These are phyloP conservation scores for Corydoras maculifer DNA, from an alignment of 2,113 vertebrate genomes.

Conservation along the genomic window DNA sequence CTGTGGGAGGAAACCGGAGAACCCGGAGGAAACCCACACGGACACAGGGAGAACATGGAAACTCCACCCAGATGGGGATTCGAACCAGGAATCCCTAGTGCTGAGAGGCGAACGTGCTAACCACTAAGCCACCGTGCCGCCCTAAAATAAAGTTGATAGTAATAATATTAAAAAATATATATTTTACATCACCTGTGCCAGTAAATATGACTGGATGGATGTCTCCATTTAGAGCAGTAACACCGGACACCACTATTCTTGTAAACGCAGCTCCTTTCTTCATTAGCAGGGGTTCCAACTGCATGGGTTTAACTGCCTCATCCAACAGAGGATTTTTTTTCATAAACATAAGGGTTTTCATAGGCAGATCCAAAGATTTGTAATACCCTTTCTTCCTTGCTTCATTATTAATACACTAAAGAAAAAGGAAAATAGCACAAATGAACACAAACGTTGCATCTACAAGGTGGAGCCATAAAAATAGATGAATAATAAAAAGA, in stretches of 20 bases:
- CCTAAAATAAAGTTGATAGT: not conserved
- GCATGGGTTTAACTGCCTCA: constrained; percentile 54
- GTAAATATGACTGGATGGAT: constrained; percentile 65
- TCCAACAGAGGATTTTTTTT: constrained; percentile 67
- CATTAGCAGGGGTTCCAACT: constrained; percentile 54
- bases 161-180: not conserved
- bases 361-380: constrained; percentile 60
- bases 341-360: constrained; percentile 67
- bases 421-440: not conserved
- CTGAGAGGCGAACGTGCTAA: too few relatives aligned
- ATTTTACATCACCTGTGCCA: constrained; percentile 64
- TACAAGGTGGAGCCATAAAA: too few relatives aligned
- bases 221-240: constrained; percentile 51
- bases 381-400: constrained; percentile 47
- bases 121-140: too few relatives aligned
- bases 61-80: too few relatives aligned
- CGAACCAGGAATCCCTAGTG: too few relatives aligned
- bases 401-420: constrained; percentile 60
- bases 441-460: not conserved
- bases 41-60: too few relatives aligned
- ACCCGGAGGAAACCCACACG: too few relatives aligned
- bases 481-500: too few relatives aligned
- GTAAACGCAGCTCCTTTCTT: constrained; percentile 59
- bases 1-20: too few relatives aligned
- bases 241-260: constrained; percentile 60